Base-by-base conservation (phyloP, 2,113 vertebrate species). In the Coryphaenoides rupestris region DNA sequence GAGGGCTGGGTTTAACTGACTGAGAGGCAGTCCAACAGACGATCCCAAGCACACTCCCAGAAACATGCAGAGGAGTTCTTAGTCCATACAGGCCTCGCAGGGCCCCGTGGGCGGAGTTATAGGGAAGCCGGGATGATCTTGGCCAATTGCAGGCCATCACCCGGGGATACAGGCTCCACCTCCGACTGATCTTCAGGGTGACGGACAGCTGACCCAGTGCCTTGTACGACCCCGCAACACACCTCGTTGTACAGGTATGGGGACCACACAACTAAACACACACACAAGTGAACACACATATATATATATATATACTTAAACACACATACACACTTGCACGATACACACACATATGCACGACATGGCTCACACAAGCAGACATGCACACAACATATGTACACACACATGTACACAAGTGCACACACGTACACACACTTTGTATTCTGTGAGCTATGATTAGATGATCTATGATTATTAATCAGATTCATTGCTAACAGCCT, bases 121-220 rank as follows among this genome's bases (percentile, higher is more conserved):
- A 77, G 66, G 81, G 80, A 84, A 68, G 78, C 65, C 68, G 85
- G 84, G 81, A 92, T 91, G 91, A 86, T 86, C 77, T 57, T 85
- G 85, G 89, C 69, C 77, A 83, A 88, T 60, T 70, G 77, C 72
- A 85, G 85, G 65, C 74, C 74, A 76, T 84, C 80, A 74, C 85
- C 87, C 19, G 76, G 86, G 83, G 83, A 85, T 76, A 78, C 76
- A 77, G 73, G 67, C 73, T 85, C 74, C 80, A 46, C 69, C 68
- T 73, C 79, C 58, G 75, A 86, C 62, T 90, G 84, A 90, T 85
- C 79, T 75, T 84, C 76, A 76, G 76, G 83, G 77, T 75, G 78
- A 83, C n/a, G n/a, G n/a, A n/a, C n/a, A n/a, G 64, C 79, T 73
- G 68, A 79, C 73, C 69, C 67, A 52, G 59, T 75, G 5, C 62